Conservation (phyloP, 2,113 vertebrate genomes). For the Genyomyrus donnyi region DNA sequence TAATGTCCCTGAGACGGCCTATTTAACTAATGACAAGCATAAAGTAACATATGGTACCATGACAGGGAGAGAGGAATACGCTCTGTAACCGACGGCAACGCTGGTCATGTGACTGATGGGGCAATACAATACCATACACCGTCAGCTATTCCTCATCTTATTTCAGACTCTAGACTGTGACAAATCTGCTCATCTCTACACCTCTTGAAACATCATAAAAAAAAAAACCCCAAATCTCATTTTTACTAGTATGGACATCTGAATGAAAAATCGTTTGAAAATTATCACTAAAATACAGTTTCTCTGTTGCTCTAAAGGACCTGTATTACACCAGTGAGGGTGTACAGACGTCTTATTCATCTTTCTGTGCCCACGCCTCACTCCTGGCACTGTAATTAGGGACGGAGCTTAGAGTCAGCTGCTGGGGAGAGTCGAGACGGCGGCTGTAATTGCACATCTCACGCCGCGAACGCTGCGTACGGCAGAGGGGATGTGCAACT, state of each 20-base stretch:
- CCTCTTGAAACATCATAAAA: not conserved
- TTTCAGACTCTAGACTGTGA: not conserved
- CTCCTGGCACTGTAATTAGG: not conserved
- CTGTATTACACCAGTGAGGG: not conserved
- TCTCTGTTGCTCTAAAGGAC: not conserved
- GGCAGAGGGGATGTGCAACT: not conserved
- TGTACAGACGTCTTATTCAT: not conserved
- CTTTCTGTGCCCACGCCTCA: not conserved
- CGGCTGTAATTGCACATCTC: not conserved
- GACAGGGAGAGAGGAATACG: not conserved
- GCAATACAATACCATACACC: not conserved
- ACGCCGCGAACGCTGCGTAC: not conserved
- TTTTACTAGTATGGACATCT: not conserved
- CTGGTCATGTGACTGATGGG: not conserved
- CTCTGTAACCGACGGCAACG: not conserved
- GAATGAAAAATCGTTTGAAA: not conserved
- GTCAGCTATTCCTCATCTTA: not conserved
- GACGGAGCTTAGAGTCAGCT: not conserved
- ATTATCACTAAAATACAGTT: not conserved
- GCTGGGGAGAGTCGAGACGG: not conserved
- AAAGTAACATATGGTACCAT: not conserved
- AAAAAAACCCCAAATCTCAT: not conserved
- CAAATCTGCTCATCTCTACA: not conserved
- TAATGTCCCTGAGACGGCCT: not conserved
- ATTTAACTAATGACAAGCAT: not conserved